Evolutionary conservation across 2,797 vertebrate species (phyloP), one percentile per base, ranked within the genome.

Genomic region (Buceros bicornis): DNA sequence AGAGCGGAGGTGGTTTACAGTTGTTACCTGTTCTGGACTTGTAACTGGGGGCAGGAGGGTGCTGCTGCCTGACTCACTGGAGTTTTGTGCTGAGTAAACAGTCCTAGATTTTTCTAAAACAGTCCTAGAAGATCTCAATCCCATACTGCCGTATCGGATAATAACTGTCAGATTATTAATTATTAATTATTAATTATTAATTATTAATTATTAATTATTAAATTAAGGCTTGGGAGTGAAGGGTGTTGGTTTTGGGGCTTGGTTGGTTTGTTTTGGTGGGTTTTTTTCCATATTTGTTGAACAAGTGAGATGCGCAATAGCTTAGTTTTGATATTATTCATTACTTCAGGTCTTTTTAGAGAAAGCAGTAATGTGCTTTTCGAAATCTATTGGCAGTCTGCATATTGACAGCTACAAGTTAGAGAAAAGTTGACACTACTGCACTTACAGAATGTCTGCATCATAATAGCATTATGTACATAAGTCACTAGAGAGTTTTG

Each of bases 121-220:
- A 69, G 45, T 15, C 5, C 29, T 56, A 60, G 31, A 43, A 72
- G 47, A 40, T 81, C n/a, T 40, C 33, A 35, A 17, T 91, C 74
- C 25, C 7, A 0, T 42, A 35, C 20, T 89, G 79, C 25, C 8
- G 0, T 47, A 47, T 35, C 67, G 22, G 0, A 40, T 40, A 40
- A 40, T 40, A 40, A 66, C 53, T 90, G 43, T 51, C 29, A 48
- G 43, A 40, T 67, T n/a, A n/a, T n/a, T n/a, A n/a, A n/a, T n/a
- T n/a, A n/a, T n/a, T n/a, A n/a, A n/a, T n/a, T n/a, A n/a, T n/a
- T n/a, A n/a, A n/a, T n/a, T n/a, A n/a, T n/a, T n/a, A n/a, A n/a
- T n/a, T n/a, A n/a, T n/a, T n/a, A n/a, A n/a, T n/a, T n/a, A n/a
- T n/a, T n/a, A n/a, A 22, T 45, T 74, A 67, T 28, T 87, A 80